Evolutionary conservation across 2,797 vertebrate species (phyloP), one percentile per base, ranked within the genome.

Genomic region (Microcaecilia unicolor): DNA sequence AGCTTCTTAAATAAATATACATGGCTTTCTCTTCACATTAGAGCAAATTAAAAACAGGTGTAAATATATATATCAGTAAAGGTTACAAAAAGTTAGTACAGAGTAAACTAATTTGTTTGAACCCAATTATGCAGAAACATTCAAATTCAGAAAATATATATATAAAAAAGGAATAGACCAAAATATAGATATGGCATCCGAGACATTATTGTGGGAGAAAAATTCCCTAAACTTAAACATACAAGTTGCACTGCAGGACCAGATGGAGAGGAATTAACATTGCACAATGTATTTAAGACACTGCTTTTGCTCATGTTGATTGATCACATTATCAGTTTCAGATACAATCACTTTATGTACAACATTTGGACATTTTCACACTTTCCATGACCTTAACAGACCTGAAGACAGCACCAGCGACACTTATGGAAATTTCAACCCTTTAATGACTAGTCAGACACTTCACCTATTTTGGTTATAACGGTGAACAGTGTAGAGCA

Each of bases 21-120:
- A 83, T 57, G 71, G 44, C 42, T 46, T 70, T 74, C n/a, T 72
- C 77, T 81, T 73, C 62, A 80, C 66, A 75, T 61, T 60, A 70
- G 73, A 74, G 78, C 40, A 63, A 68, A 70, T 63, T 58, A 44
- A 43, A 72, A 28, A 54, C 64, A 73, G 11, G 66, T 72, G 28
- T 4, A 42, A 58, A 61, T 52, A 28, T 21, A 48, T 61, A 6
- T 55, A 60, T 57, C 52, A 60, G 54, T 44, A 67, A 79, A 73
- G 71, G 55, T 67, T 80, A 83, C 80, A 84, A 61, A 71, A 73
- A 63, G 44, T 61, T 78, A 53, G 57, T 79, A 81, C 80, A 83
- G 35, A 57, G 68, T 59, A 37, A 26, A 76, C 79, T 78, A 80
- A 81, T 81, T 83, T 79, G 76, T 83, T 79, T 82, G 80, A 82